Evolutionary conservation across 2,797 vertebrate species (phyloP).

Genomic region (Falco concolor): DNA sequence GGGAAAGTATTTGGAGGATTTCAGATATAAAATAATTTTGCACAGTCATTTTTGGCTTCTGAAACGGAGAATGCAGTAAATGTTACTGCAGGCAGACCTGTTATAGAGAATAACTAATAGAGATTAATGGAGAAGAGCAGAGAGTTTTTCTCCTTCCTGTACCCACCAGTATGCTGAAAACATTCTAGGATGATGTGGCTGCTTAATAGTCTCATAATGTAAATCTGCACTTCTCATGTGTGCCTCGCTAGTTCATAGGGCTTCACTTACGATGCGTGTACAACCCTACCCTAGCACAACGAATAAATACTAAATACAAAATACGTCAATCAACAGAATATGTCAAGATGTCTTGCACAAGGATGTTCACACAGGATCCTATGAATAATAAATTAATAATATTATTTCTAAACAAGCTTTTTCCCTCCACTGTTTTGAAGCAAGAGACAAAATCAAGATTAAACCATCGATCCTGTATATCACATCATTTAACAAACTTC

Average conservation of each 20-base stretch:
- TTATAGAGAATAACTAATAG: not conserved
- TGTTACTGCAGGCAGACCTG: not conserved
- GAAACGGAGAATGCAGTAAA: not conserved
- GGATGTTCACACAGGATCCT: not conserved
- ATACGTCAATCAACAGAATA: not conserved
- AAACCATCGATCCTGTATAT: not conserved
- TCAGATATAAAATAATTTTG: not conserved
- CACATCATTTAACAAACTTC: not conserved
- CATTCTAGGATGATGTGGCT: not conserved
- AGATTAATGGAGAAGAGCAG: not conserved
- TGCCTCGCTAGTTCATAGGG: not conserved
- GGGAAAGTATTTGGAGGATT: not conserved
- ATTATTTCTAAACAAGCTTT: not conserved
- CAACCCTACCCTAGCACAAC: not conserved
- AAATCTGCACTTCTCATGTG: not conserved
- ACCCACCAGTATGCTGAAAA: not conserved
- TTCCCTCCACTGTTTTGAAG: not conserved
- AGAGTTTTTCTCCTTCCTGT: not conserved
- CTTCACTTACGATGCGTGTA: not conserved
- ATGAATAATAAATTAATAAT: not conserved
- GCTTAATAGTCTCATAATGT: not conserved
- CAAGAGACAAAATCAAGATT: not conserved
- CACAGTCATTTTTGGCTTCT: not conserved
- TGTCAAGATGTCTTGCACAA: not conserved
- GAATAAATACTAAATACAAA: not conserved